Evolutionary conservation across 2,113 vertebrate genomes (phyloP), one percentile per base, ranked within the genome.

Genomic region (Lagopus muta): DNA sequence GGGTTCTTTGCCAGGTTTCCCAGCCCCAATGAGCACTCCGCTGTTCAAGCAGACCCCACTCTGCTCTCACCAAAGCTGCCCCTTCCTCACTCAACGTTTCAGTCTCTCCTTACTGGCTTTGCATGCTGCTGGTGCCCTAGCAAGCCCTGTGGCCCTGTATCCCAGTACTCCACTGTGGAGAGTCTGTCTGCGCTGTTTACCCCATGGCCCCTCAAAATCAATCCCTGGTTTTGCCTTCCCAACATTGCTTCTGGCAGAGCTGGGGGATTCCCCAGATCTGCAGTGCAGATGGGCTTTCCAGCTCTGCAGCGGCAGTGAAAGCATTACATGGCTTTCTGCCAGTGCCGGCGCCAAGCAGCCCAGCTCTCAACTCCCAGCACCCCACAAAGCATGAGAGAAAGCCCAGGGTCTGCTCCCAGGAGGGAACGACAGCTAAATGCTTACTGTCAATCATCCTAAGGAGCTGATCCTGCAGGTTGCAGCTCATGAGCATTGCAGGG

Each of bases 331-430:
- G 92, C 93, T 89, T 21, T 64, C 0, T 0, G 75, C 94, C 96
- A 96, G 94, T 1, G 0, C 86, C 21, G 94, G 94, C 90, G 75
- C 94, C 96, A 80, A 80, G 72, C 93, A 94, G 96, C 92, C 88
- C 82, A 1, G 92, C 92, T 94, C 88, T 75, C 13, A 3, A 78
- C 40, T n/a, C 82, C 36, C 89, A n/a, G 60, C 4, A 0, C 79
- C 76, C 78, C 85, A 80, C 1, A 15, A 80, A 78, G 79, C 1
- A 2, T 1, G 25, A 64, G 57, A 64, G 69, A 70, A 85, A 93
- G 85, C 82, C 75, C 67, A 36, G 60, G 92, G 67, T 89, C 94
- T 92, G 90, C 18, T 88, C 90, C 72, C 13, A 0, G 54, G 40
- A 61, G 91, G 21, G 11, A 86, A 22, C 55, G 69, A 13, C 4